Base-by-base conservation (phyloP, 2,888 invertebrate species). In the Ectemnius continuus region DNA sequence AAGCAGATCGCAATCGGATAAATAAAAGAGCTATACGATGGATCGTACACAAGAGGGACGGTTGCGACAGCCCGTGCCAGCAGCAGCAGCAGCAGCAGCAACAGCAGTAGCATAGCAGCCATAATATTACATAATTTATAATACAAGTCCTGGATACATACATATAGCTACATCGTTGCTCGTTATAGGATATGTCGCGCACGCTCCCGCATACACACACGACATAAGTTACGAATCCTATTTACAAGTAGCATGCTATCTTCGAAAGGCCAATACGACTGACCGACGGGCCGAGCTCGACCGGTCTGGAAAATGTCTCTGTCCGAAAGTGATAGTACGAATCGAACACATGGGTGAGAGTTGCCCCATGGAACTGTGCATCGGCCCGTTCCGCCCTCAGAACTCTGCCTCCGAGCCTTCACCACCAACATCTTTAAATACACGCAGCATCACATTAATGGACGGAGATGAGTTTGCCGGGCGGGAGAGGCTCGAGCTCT, bases 171-270 rank as follows among this genome's bases (percentile, higher is more conserved):
- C 28, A 8, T 48, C n/a, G 61, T 65, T 70, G 70, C 65, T 64
- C 61, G 20, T 70, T 18, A 64, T n/a, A 23, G 48, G 13, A 59
- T 14, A 47, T 62, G 52, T 11, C 11, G 36, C 36, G 36, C 64
- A 23, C 11, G 58, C 8, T 67, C 18, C 28, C 60, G 52, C 56
- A 58, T 46, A 20, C 63, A 36, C 36, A 36, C 36, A 36, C 36
- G 36, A 6, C 36, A 79, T 79, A 78, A 81, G 59, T 80, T 75
- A 76, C 45, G 73, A 36, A 63, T 73, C 67, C 62, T 83, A 83
- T 83, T 81, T 83, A 83, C 79, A 52, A 60, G 11, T 28, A 60
- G 52, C 61, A 28, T 11, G 36, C 61, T 26, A 73, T 61, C 56
- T 52, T 46, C 18, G 47, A 66, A 67, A 56, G 48, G 23, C 66